Conservation (phyloP, 2,113 vertebrate species). For the Siphamia tubifer region DNA sequence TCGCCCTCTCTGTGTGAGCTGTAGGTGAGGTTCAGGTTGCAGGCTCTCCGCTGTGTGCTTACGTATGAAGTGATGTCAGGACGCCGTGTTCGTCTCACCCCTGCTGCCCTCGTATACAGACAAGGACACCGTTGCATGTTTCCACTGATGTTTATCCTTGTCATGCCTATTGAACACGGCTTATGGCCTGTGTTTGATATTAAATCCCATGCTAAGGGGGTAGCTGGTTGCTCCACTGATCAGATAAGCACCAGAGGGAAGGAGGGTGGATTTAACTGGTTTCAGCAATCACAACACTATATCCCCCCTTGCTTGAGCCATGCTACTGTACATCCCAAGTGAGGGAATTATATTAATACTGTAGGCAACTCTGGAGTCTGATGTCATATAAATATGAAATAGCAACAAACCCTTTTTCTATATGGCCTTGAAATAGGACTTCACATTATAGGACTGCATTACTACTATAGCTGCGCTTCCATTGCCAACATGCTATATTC, state of each 20-base stretch:
- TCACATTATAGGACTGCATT: not conserved
- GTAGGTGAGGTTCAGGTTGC: constrained; percentile 9
- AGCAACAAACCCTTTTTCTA: not conserved
- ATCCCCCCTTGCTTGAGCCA: not conserved
- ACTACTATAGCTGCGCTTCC: constrained; percentile 17
- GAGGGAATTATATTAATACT: constrained; percentile 48
- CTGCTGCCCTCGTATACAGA: constrained; percentile 11
- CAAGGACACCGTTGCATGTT: constrained; percentile 11
- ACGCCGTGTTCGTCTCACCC: constrained; percentile 2
- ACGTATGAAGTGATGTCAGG: constrained; percentile 40
- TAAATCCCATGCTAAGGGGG: constrained; percentile 57
- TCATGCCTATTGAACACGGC: constrained; percentile 57
- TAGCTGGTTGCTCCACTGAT: constrained; percentile 55
- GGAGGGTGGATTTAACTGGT: constrained; percentile 64
- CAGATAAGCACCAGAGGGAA: constrained; percentile 67
- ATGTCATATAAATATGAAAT: constrained; percentile 6
- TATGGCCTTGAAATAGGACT: not conserved
- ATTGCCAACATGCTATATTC: constrained; percentile 24
- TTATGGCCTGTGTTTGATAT: constrained; percentile 62
- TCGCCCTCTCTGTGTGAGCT: constrained; percentile 37
- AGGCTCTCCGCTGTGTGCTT: constrained; percentile 36
- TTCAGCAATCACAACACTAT: constrained; percentile 63
- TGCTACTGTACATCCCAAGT: constrained; percentile 30
- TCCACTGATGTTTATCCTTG: constrained; percentile 58
- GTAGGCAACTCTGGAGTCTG: constrained; percentile 1